Evolutionary conservation across 2,888 invertebrate genomes (phyloP).

Genomic region (Iphiclides podalirius): DNA sequence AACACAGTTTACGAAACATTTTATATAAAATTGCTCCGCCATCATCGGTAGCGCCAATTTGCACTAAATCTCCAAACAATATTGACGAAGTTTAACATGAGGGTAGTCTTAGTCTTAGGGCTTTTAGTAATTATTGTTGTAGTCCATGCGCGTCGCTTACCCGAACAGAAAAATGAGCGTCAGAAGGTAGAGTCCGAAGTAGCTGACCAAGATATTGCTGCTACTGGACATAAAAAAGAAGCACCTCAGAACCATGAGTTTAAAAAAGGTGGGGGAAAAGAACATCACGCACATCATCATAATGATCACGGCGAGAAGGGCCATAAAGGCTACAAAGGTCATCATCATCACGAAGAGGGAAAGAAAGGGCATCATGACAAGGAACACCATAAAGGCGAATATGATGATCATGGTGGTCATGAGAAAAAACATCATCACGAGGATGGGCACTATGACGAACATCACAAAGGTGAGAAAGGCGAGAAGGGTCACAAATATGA

Average conservation of each 20-base stretch:
- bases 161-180: slow-evolving; percentile 38
- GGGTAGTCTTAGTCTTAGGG: slow-evolving; percentile 52
- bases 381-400: slow-evolving; percentile 82
- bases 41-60: slow-evolving; percentile 65
- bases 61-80: slow-evolving; percentile 31
- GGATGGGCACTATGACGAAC: slow-evolving; percentile 83
- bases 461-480: slow-evolving; percentile 84
- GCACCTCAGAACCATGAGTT: slow-evolving; percentile 69
- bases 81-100: slow-evolving; percentile 48
- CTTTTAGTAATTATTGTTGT: slow-evolving; percentile 47
- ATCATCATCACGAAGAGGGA: slow-evolving; percentile 84
- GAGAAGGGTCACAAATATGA: slow-evolving; percentile 83
- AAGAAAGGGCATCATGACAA: slow-evolving; percentile 88
- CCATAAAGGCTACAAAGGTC: slow-evolving; percentile 85
- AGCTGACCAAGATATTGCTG: slow-evolving; percentile 61
- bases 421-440: slow-evolving; percentile 83
- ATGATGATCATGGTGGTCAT: slow-evolving; percentile 81
- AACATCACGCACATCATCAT: slow-evolving; percentile 83
- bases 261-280: slow-evolving; percentile 84
- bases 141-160: slow-evolving; percentile 51
- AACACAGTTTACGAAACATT: slow-evolving; percentile 70
- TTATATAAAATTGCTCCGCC: slow-evolving; percentile 76
- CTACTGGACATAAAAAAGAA: slow-evolving; percentile 71
- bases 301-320: slow-evolving; percentile 85
- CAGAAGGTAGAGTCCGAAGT: slow-evolving; percentile 35